Evolutionary conservation across 2,113 vertebrate genomes (phyloP).

Genomic region (Mohoua ochrocephala): DNA sequence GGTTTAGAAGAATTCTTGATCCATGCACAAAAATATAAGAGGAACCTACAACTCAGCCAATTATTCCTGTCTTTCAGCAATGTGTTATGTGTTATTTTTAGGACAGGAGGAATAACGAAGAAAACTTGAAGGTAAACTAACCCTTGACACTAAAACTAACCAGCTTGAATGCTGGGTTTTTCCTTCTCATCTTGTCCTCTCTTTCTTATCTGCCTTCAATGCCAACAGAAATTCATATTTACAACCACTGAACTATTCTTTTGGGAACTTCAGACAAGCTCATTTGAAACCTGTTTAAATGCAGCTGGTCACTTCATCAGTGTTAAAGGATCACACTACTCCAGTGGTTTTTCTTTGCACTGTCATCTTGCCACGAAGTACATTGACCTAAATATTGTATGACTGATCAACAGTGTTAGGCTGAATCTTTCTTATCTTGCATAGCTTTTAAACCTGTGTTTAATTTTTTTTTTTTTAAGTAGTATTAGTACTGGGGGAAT

Average conservation of each 20-base stretch:
- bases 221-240: neutral
- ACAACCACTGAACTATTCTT: neutral
- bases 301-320: neutral
- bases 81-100: neutral
- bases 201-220: neutral
- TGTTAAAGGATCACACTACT: neutral
- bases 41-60: neutral
- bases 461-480: neutral
- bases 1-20: neutral
- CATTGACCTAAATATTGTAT: slow-evolving; percentile 55
- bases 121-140: neutral
- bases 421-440: neutral
- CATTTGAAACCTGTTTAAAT: neutral
- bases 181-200: neutral
- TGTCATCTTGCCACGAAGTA: slow-evolving; percentile 6
- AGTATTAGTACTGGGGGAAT: neutral
- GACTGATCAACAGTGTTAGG: neutral
- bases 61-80: neutral
- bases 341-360: neutral
- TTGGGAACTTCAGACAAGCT: neutral
- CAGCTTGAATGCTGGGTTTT: neutral
- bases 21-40: neutral
- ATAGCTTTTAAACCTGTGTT: neutral
- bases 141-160: neutral
- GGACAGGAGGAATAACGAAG: neutral